A percentile compares a stretch with the other conserved stretches of the same genome.
These are phyloP conservation scores for Ferrisia virgata DNA, from an alignment of 2,888 invertebrate genomes.

Conservation along the genomic window DNA sequence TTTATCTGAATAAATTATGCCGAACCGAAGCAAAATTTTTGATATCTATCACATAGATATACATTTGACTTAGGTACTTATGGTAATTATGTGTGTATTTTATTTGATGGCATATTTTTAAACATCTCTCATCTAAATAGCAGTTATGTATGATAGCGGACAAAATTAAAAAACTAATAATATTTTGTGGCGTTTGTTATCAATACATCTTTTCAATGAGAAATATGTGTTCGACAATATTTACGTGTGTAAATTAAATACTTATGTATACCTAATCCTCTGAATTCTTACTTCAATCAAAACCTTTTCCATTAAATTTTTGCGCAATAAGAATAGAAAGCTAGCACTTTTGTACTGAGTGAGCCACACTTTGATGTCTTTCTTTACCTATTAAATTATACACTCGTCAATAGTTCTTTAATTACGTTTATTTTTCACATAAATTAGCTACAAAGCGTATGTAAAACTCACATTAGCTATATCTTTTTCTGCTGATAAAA, in stretches of 20 bases:
- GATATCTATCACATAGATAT: not conserved
- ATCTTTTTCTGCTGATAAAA: conserved; percentile 10
- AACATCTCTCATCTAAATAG: too few species aligned
- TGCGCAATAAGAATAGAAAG: conserved; percentile 29
- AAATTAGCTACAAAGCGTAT: not conserved
- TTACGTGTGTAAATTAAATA: too few species aligned
- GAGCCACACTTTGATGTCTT: conserved; percentile 40
- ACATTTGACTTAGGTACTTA: not conserved
- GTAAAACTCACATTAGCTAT: conserved; percentile 18
- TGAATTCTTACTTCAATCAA: conserved; percentile 9
- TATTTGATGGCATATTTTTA: not conserved
- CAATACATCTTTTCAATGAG: too few species aligned
- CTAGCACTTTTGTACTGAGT: conserved; percentile 29
- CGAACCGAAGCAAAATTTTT: not conserved
- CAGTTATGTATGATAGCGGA: too few species aligned
- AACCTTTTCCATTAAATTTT: conserved; percentile 38
- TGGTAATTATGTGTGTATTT: too few species aligned
- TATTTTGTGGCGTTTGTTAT: too few species aligned
- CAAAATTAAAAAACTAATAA: too few species aligned
- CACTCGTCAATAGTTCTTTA: not conserved
- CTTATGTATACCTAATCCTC: not conserved
- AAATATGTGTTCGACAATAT: too few species aligned
- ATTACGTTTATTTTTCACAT: not conserved
- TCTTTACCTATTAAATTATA: conserved; percentile 16
- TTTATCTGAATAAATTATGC: not conserved